Base-by-base conservation (phyloP, 1,140 invertebrate species). In the Drosophila orena region DNA sequence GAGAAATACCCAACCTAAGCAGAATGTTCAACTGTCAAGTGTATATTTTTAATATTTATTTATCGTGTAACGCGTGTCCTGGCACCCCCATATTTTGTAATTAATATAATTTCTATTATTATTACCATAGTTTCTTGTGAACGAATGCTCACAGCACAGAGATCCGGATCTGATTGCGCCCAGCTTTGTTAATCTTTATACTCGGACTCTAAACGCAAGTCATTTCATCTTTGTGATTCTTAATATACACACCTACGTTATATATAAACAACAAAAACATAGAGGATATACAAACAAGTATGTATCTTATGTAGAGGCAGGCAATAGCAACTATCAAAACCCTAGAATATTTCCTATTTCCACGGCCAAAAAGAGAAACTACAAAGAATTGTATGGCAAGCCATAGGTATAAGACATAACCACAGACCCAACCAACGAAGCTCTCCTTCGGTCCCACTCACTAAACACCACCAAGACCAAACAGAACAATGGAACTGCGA, bases 191-290 rank as follows among this genome's bases (percentile, higher is more conserved):
- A 35, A 35, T 79, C 52, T 65, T 75, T 75, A 60, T 34, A 49
- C 30, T 74, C 57, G 40, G 49, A 69, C 54, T 81, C 47, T 78
- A 58, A 77, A 85, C 81, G 34, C 66, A 85, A 77, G 77, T 84
- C 77, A 84, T 84, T 84, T 84, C 68, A 72, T 79, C 59, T 77
- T 85, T 84, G 81, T 85, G 81, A 84, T 85, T 84, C 44, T 76
- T 74, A 70, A 68, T 50, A 43, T 70, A 70, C 46, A 62, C 40
- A 60, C 47, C 22, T 68, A 60, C 34, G 57, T 59, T 56, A 58
- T 65, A 65, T 55, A 47, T 56, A 68, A 54, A 55, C 35, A 30
- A 30, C 24, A 30, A 43, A 43, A 55, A 50, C 8, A 57, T 69
- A 68, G 47, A 66, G 37, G 53, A 77, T 61, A 60, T 77, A 44